These are phyloP conservation scores for Drosophila insularis DNA, from an alignment of 1,140 invertebrate species.

Conservation along the genomic window DNA sequence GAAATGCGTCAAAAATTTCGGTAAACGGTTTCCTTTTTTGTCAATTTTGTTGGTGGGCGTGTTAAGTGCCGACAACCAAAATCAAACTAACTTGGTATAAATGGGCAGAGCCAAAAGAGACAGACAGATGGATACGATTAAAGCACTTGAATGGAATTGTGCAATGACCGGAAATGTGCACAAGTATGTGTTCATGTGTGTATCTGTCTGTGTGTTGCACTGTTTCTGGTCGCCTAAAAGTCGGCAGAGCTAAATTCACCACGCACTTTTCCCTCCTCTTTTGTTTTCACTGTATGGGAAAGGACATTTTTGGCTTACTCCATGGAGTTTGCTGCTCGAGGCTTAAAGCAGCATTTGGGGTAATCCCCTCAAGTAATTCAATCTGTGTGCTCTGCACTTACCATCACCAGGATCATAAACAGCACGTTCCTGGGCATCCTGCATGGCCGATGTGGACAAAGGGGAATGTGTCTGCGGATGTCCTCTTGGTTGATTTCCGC, in stretches of 20 bases:
- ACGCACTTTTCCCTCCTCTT: not conserved
- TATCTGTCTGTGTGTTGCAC: not conserved
- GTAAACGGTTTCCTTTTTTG: slow-evolving; percentile 17
- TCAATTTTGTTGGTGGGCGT: slow-evolving; percentile 36
- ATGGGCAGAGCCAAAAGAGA: slow-evolving; percentile 25
- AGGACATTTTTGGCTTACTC: not conserved
- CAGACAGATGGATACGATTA: slow-evolving; percentile 21
- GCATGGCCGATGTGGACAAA: slow-evolving; percentile 38
- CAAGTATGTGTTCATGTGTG: not conserved
- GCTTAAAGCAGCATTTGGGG: slow-evolving; percentile 20
- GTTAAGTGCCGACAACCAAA: slow-evolving; percentile 37
- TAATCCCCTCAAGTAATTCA: slow-evolving; percentile 40
- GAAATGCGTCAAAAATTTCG: slow-evolving; percentile 54
- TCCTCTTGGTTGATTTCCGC: slow-evolving; percentile 7
- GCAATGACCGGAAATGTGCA: slow-evolving; percentile 62
- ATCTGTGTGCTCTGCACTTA: slow-evolving; percentile 54
- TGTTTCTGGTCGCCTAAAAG: slow-evolving; percentile 25
- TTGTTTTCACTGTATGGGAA: not conserved
- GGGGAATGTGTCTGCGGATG: slow-evolving; percentile 29
- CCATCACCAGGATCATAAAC: slow-evolving; percentile 82
- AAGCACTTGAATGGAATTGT: slow-evolving; percentile 54
- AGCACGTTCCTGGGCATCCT: slow-evolving; percentile 64
- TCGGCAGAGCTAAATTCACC: slow-evolving; percentile 20
- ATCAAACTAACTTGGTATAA: slow-evolving; percentile 15
- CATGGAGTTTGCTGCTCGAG: not conserved